Evolutionary conservation across 2,113 vertebrate genomes (phyloP).

Genomic region (Cyanoliseus patagonus): DNA sequence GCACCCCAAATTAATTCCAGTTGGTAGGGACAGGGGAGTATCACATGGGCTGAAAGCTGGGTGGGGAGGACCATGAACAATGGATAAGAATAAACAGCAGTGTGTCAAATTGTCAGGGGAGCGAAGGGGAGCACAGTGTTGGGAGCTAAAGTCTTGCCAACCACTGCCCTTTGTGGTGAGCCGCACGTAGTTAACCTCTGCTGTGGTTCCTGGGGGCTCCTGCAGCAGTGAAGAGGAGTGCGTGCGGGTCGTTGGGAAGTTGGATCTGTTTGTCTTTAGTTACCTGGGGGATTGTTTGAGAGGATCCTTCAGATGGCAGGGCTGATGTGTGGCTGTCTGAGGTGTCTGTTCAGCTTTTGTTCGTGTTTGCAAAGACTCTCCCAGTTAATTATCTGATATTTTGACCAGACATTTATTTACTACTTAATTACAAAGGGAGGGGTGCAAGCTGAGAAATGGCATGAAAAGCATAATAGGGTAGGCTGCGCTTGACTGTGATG

Average conservation of each 20-base stretch:
- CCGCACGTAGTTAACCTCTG: not conserved
- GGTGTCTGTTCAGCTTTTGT: not conserved
- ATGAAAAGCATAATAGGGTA: not conserved
- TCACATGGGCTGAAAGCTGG: slow-evolving; percentile 52
- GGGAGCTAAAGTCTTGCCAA: not conserved
- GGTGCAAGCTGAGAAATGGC: not conserved
- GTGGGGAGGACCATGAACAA: slow-evolving; percentile 65
- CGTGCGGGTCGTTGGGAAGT: too few relatives aligned
- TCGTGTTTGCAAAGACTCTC: not conserved
- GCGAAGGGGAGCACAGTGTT: not conserved
- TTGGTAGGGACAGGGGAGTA: slow-evolving; percentile 51
- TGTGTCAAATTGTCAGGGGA: slow-evolving; percentile 42
- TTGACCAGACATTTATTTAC: slow-evolving; percentile 8
- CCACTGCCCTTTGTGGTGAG: not conserved
- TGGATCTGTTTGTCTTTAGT: not conserved
- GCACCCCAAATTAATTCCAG: slow-evolving; percentile 59
- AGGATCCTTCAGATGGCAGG: not conserved
- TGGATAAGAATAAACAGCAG: slow-evolving; percentile 59
- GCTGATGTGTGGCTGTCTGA: not conserved
- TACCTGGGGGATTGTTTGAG: not conserved
- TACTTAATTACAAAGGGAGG: slow-evolving; percentile 18
- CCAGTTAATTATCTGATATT: not conserved
- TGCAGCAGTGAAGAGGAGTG: not conserved
- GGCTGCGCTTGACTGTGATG: not conserved
- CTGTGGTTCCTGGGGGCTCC: not conserved